A percentile compares a stretch with the other conserved stretches of the same genome.
phyloP scores from a whole-genome alignment of 2,113 vertebrate species.

The Cololabis saira region DNA sequence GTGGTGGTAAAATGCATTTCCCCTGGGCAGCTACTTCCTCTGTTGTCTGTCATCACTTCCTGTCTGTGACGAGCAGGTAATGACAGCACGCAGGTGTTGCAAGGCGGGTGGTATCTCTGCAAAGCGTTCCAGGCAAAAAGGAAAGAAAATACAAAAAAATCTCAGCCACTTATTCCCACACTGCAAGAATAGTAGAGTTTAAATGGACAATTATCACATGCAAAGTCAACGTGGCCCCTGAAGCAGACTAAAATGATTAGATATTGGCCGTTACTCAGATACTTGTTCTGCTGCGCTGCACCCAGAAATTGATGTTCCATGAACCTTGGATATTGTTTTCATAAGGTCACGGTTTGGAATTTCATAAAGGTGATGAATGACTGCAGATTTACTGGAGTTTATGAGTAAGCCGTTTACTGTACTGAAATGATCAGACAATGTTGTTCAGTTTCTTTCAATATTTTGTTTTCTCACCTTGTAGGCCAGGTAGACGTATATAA shows the following conservation, averaged over 20 bases:
- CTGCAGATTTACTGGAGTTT: constrained; percentile 43
- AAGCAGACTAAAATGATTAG: constrained; percentile 60
- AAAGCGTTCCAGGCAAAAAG: constrained; percentile 20
- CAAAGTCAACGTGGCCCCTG: constrained; percentile 44
- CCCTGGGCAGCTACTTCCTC: constrained; percentile 74
- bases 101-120: constrained; percentile 66
- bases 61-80: constrained; percentile 69
- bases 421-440: neutral
- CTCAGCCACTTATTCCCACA: neutral
- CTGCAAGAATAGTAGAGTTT: neutral
- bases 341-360: constrained; percentile 64
- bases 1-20: constrained; percentile 51
- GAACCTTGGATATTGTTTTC: constrained; percentile 66
- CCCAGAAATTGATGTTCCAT: constrained; percentile 71
- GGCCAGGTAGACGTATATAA: constrained; percentile 6
- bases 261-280: constrained; percentile 65
- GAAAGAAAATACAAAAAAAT: neutral
- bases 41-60: constrained; percentile 80
- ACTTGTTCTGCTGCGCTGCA: constrained; percentile 73
- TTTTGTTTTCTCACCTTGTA: neutral
- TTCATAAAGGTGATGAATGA: constrained; percentile 58
- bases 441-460: neutral
- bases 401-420: constrained; percentile 20
- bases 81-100: constrained; percentile 77
- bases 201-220: constrained; percentile 24